Evolutionary conservation across 2,797 vertebrate genomes (phyloP).

Genomic region (Scolopax rusticola): DNA sequence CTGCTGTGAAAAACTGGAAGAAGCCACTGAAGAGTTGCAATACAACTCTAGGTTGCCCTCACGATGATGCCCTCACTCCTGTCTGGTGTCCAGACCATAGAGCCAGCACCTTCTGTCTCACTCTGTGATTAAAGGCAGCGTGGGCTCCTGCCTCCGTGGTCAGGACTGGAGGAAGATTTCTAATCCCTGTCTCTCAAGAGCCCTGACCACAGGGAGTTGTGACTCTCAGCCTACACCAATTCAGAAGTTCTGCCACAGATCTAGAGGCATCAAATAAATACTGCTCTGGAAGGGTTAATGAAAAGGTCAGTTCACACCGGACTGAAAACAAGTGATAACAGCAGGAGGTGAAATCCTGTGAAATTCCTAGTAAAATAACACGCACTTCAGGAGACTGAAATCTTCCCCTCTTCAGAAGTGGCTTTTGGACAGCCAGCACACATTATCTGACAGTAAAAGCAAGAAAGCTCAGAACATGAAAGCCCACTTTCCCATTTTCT

Average conservation of each 20-base stretch:
- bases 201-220: not conserved
- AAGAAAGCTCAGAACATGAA: not conserved
- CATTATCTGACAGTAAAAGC: not conserved
- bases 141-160: not conserved
- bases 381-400: not conserved
- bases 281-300: not conserved
- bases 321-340: not conserved
- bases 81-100: not conserved
- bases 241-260: not conserved
- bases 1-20: not conserved
- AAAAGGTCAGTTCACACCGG: not conserved
- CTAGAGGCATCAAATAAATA: not conserved
- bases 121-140: not conserved
- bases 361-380: not conserved
- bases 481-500: not conserved
- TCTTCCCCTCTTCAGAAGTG: not conserved
- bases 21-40: too few species aligned
- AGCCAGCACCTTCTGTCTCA: not conserved
- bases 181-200: not conserved
- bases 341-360: not conserved
- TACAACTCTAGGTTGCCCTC: too few species aligned
- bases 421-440: not conserved
- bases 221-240: not conserved
- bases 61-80: fast-evolving
- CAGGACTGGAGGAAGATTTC: not conserved